Evolutionary conservation across 2,797 vertebrate species (phyloP), one percentile per base, ranked within the genome.

Genomic region (Amphiprion clarkii): DNA sequence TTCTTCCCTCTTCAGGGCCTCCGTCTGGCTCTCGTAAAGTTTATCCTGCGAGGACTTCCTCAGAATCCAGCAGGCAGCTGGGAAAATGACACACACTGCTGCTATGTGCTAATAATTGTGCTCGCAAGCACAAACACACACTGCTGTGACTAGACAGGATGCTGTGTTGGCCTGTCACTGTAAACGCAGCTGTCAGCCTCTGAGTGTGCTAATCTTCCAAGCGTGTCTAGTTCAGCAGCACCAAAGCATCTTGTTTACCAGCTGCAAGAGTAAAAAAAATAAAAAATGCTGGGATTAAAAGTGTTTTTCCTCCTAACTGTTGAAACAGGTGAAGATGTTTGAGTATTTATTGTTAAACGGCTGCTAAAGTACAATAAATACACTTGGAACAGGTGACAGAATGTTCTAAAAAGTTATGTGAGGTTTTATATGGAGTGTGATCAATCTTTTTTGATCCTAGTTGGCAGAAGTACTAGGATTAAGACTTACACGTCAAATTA

Each of bases 111-210:
- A 69, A 82, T 61, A 73, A 58, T 5, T 16, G 13, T 1, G 19
- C 55, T 51, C 25, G 31, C 40, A 51, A 14, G 16, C 29, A 44
- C 33, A 58, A 25, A 72, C 53, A 39, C 36, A 46, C 49, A 40
- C 29, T 14, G 13, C 78, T 55, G 61, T 73, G 72, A 78, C 78
- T 65, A 72, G 65, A 77, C 65, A 53, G 76, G 73, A 83, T 87
- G 74, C 61, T 54, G 49, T 66, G 67, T 76, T 66, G 58, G 57
- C 75, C 66, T 64, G 76, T 81, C 55, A 64, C 40, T 64, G 55
- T 81, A 78, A 86, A 82, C 44, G 55, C 83, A 87, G 83, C 82
- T 79, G 79, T 88, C 74, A 39, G 52, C 29, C 62, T 66, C 57
- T 60, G 49, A 55, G 51, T 29, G 42, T 61, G 70, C 68, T 77